A percentile compares a stretch with the other conserved stretches of the same genome.
phyloP scores from a whole-genome alignment of 2,797 vertebrate genomes.

The Gymnodraco acuticeps region DNA sequence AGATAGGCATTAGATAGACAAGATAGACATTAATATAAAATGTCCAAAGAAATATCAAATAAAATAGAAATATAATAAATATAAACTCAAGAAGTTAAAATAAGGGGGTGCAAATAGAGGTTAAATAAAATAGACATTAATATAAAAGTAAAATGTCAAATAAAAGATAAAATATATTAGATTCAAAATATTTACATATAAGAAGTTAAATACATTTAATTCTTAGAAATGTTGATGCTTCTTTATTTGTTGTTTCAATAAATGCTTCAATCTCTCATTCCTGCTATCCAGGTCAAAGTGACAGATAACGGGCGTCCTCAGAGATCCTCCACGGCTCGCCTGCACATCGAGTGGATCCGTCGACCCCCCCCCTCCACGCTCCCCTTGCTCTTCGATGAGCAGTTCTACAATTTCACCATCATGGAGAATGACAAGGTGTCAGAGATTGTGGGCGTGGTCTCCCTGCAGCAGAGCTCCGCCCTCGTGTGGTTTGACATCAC shows the following conservation, averaged over 20 bases:
- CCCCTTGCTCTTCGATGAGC: constrained; percentile 90
- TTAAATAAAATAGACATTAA: too few species aligned
- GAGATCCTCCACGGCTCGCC: constrained; percentile 92
- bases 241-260: not conserved
- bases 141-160: too few species aligned
- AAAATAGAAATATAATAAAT: too few species aligned
- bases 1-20: too few species aligned
- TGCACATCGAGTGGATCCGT: constrained; percentile 97
- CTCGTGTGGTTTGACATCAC: constrained; percentile 96
- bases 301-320: constrained; percentile 97
- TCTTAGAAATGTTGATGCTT: not conserved
- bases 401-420: constrained; percentile 95
- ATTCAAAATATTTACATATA: too few species aligned
- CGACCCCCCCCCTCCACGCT: constrained; percentile 81
- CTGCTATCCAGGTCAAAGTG: constrained; percentile 90
- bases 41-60: too few species aligned
- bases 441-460: constrained; percentile 96
- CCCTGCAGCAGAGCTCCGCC: constrained; percentile 88
- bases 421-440: constrained; percentile 96
- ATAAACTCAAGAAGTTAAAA: too few species aligned
- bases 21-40: too few species aligned
- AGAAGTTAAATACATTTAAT: not conserved
- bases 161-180: too few species aligned
- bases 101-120: too few species aligned
- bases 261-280: not conserved